Percentiles rank a stretch among this genome's conserved stretches.
These are phyloP conservation scores for Dryobota labecula DNA, from an alignment of 2,888 invertebrate genomes.

Conservation along the genomic window DNA sequence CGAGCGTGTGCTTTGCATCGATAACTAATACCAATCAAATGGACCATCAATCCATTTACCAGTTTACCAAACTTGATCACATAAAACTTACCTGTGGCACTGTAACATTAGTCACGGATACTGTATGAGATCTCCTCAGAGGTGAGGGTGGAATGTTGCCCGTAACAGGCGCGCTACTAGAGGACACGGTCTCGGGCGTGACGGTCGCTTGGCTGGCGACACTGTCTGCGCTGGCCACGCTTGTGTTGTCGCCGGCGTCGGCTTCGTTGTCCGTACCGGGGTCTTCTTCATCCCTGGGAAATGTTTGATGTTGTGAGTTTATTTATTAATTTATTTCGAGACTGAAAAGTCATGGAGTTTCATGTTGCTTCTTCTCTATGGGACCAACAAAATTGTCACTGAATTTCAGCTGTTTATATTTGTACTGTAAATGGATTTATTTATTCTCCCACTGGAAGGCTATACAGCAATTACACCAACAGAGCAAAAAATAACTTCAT, in stretches of 20 bases:
- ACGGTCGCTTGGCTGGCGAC: conserved; percentile 82
- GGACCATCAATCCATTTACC: background rate
- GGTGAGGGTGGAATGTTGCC: conserved; percentile 76
- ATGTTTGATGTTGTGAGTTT: background rate
- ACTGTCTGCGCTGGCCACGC: conserved; percentile 78
- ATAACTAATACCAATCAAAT: background rate
- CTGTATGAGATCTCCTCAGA: conserved; percentile 84
- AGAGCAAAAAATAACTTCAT: too few relatives aligned
- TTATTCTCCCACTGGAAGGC: too few relatives aligned
- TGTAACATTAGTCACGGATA: conserved; percentile 76
- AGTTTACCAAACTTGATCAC: too few relatives aligned
- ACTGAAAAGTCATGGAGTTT: background rate
- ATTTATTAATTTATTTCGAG: background rate
- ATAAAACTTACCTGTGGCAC: conserved; percentile 68
- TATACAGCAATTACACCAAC: too few relatives aligned
- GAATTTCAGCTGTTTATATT: background rate
- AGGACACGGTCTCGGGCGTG: conserved; percentile 83
- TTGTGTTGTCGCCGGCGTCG: conserved; percentile 75
- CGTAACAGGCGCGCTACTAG: conserved; percentile 83
- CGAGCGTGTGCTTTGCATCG: background rate
- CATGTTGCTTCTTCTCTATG: background rate
- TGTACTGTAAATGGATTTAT: too few relatives aligned
- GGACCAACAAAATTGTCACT: background rate
- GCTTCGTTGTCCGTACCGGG: conserved; percentile 75
- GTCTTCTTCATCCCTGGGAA: conserved; percentile 78